A percentile compares a stretch with the other conserved stretches of the same genome.
Conservation (phyloP, 2,797 vertebrate species). For the Sarcophilus harrisii region DNA sequence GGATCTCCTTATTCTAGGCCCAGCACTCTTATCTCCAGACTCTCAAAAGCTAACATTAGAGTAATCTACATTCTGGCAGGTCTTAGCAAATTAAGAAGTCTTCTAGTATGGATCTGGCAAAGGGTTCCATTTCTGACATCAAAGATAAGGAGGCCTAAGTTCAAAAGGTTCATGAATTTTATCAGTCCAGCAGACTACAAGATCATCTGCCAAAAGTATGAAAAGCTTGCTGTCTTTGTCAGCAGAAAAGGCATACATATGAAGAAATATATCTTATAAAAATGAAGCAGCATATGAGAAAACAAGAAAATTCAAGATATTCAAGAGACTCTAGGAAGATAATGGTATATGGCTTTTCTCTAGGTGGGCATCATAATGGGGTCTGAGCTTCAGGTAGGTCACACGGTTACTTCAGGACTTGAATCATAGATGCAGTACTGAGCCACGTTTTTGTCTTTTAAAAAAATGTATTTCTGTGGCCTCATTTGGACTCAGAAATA, state of each 20-base stretch:
- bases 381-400: neutral
- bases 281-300: slow-evolving; percentile 40
- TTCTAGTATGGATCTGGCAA: neutral
- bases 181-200: neutral
- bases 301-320: neutral
- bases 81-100: neutral
- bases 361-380: neutral
- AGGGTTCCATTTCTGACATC: neutral
- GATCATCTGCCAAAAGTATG: neutral
- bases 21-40: neutral
- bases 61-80: neutral
- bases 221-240: neutral
- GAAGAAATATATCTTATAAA: neutral
- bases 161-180: neutral
- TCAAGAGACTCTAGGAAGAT: neutral
- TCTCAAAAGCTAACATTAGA: neutral
- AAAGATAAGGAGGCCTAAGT: neutral
- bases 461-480: neutral
- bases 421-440: fast-evolving
- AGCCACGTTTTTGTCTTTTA: neutral
- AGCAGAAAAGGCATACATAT: neutral
- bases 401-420: neutral
- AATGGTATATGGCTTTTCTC: neutral
- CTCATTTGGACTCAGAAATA: slow-evolving; percentile 9
- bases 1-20: neutral